Percentiles rank a stretch among this genome's conserved stretches.
Conservation (phyloP, 2,888 invertebrate species). For the Pandemis corylana region DNA sequence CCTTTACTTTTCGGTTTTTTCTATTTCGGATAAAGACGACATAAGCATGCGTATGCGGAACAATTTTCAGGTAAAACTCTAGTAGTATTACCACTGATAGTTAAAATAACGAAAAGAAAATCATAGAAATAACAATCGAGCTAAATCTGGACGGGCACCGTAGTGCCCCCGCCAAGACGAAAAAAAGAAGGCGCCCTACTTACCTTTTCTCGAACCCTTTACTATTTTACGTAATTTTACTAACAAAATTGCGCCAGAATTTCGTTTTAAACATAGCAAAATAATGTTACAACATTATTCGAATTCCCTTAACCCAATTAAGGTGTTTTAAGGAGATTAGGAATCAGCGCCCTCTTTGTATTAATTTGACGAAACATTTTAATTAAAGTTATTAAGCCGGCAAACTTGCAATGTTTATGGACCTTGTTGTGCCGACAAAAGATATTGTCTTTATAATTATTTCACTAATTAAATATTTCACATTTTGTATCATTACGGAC, state of each 20-base stretch:
- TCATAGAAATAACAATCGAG: background rate
- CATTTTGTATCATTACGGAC: too few species aligned
- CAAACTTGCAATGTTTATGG: constrained; percentile 25
- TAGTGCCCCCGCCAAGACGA: too few species aligned
- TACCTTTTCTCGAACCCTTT: background rate
- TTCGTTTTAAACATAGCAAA: constrained; percentile 24
- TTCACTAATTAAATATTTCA: constrained; percentile 18
- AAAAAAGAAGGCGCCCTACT: too few species aligned
- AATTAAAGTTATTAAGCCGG: constrained; percentile 23
- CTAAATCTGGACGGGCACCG: background rate
- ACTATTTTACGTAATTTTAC: background rate
- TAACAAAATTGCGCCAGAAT: background rate
- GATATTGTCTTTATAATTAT: constrained; percentile 16
- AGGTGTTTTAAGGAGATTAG: constrained; percentile 25
- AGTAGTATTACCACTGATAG: too few species aligned
- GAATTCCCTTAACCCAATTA: constrained; percentile 31
- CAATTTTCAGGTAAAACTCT: too few species aligned
- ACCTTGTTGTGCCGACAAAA: constrained; percentile 19
- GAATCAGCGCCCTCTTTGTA: constrained; percentile 24
- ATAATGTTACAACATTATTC: constrained; percentile 15
- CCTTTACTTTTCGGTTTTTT: too few species aligned
- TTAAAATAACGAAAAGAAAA: background rate
- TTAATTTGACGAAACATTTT: constrained; percentile 31
- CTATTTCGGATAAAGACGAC: too few species aligned
- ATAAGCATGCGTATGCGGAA: too few species aligned